Base-by-base conservation (phyloP, 2,888 invertebrate species). In the Lasioglossum morio region DNA sequence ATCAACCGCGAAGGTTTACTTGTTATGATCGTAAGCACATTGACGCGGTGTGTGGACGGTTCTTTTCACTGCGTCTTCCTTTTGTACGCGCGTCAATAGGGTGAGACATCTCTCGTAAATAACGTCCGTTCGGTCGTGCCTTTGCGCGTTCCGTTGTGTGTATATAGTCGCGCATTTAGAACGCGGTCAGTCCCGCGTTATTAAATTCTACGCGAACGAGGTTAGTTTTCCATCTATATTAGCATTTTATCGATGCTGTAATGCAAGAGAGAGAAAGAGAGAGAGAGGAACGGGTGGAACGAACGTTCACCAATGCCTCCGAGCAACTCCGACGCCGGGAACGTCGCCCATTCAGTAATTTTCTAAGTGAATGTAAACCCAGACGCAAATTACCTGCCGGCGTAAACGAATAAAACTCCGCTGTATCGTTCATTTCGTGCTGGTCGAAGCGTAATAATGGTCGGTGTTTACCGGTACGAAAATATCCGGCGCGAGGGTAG, bases 141-240 rank as follows among this genome's bases (percentile, higher is more conserved):
- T 30, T 27, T 69, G 43, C 8, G 43, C n/a, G 70, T 40, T 70
- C 63, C 48, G 34, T 84, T 40, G 40, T 57, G 19, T 57, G n/a
- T 72, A 66, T 72, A 66, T 2, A 72, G 72, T 43, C 60, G 40
- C 70, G 43, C 75, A 79, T 85, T 77, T 81, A 72, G 60, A 85
- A 85, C 80, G n/a, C 48, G 60, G 72, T 72, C 70, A 53, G 43
- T 53, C 12, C 53, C 53, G 60, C 48, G 81, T 86, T 81, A 81
- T 77, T 86, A 86, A 86, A 79, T 82, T 79, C 70, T 69, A 60
- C 69, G 63, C 57, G 43, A 82, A 86, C 53, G 53, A 84, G 78
- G 84, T 81, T 86, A 82, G 79, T 86, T 90, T 85, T 77, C 57
- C 74, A 77, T 73, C 66, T 82, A 74, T 77, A 72, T 85, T 82